Base-by-base conservation (phyloP, 2,888 invertebrate genomes). In the Eueremaeus valkanovi region DNA sequence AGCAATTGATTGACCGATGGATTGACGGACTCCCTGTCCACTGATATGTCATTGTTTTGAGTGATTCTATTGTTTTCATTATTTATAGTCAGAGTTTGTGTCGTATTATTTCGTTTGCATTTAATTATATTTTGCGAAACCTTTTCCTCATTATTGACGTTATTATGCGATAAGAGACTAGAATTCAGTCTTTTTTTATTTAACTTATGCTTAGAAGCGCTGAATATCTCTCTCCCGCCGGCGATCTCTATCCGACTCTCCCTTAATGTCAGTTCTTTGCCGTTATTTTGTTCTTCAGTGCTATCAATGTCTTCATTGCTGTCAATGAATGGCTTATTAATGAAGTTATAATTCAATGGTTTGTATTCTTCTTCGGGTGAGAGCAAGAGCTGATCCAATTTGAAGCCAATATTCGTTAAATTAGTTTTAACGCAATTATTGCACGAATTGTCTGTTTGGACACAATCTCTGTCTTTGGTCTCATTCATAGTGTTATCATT, bases 151-250 rank as follows among this genome's bases (percentile, higher is more conserved):
- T 55, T 72, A 55, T 31, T 31, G 9, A 45, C n/a, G 21, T 72
- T 55, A n/a, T 55, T 40, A 9, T 49, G 49, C 0, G 42, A 49
- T n/a, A 29, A 42, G 27, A 18, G 24, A 21, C 13, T 72, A 21
- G 72, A 72, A 77, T 84, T 83, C 78, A 85, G 89, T 55, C 90
- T 86, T 83, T 90, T 90, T 73, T 81, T 87, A 73, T 89, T 87
- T 73, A 91, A 90, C 85, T 91, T 90, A 81, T 89, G 90, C 81
- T 91, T 86, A 83, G 91, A 92, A 83, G 91, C 90, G 55, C 92
- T 92, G 84, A 90, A 92, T 78, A 92, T 87, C 84, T 92, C 92
- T 76, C 92, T 87, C 77, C 92, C 92, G 80, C 92, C 92, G 75
- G 92, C 92, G 66, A 80, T 80, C 75, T 80, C 80, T 63, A 80